Evolutionary conservation across 2,113 vertebrate species (phyloP), one percentile per base, ranked within the genome.

Genomic region (Coptodon rendalli): DNA sequence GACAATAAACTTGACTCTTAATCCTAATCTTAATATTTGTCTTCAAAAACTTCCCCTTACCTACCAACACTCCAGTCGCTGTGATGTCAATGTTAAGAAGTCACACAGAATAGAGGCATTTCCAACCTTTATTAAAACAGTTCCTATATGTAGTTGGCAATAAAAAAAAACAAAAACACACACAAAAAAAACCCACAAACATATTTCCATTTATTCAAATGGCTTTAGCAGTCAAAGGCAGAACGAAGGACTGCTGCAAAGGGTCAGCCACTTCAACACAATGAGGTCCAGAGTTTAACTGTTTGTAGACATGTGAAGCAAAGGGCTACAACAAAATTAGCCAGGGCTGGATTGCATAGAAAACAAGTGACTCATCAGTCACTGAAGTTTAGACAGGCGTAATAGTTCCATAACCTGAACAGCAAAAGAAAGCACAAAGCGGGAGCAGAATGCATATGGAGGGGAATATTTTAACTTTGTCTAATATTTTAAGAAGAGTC

Each of bases 81-180:
- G 13, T 48, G 24, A 29, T 29, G 24, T 43, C 9, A 76, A 45
- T 10, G 13, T 27, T 27, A 57, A 81, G 79, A 57, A 27, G 34
- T 61, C 56, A 50, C 24, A 83, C 82, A 84, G 4, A 80, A 81
- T 5, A 10, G 2, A 82, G 53, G 59, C 63, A 73, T 86, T 89
- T 81, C 52, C 86, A 82, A 40, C 43, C 86, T 93, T 93, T 92
- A 93, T 91, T 93, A 59, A 87, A 91, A 88, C 71, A 57, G 48
- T 81, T 61, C 59, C 54, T 48, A 40, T 79, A 71, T 61, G 80
- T 80, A 89, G 59, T 88, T 31, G 79, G 43, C 53, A 83, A 81
- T 45, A 76, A 73, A 29, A 68, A 38, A 31, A 9, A 9, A 22
- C 1, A 14, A n/a, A 22, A 27, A 31, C 8, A 61, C 12, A 59